A percentile compares a stretch with the other conserved stretches of the same genome.
phyloP scores from a whole-genome alignment of 2,888 invertebrate species.

The Sarcophaga rosellei region DNA sequence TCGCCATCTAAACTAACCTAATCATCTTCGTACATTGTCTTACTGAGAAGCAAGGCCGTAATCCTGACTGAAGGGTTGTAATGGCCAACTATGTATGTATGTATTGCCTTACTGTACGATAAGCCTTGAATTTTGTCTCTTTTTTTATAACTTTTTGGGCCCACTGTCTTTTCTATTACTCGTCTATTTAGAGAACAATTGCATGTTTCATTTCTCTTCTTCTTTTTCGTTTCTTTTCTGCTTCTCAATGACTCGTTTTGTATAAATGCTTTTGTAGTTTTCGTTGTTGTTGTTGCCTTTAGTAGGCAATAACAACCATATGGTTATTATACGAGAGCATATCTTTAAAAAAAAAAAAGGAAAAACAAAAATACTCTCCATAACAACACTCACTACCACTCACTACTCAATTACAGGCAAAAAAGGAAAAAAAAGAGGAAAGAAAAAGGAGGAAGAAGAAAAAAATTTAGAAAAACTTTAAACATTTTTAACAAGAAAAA shows the following conservation, averaged over 20 bases:
- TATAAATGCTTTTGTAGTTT: not conserved
- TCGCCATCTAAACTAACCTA: no score
- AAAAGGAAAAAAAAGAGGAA: not conserved
- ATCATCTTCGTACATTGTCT: no score
- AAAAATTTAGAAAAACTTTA: not conserved
- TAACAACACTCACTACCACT: constrained; percentile 5
- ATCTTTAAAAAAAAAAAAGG: constrained; percentile 19
- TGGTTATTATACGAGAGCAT: constrained; percentile 44
- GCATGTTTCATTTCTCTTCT: not conserved
- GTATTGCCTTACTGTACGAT: no score
- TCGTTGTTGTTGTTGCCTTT: constrained; percentile 2
- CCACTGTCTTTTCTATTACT: not conserved
- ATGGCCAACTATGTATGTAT: no score
- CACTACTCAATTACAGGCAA: not conserved
- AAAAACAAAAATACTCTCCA: not conserved
- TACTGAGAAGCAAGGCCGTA: no score
- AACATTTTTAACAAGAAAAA: not conserved
- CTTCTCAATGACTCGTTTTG: not conserved
- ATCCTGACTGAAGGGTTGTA: no score
- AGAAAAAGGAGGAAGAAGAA: not conserved
- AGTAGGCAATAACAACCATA: constrained; percentile 32
- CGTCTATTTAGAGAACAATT: not conserved
- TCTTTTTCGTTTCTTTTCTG: not conserved
- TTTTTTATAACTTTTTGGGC: not conserved
- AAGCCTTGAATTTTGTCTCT: not conserved